Evolutionary conservation across 2,888 invertebrate genomes (phyloP), one percentile per base, ranked within the genome.

Genomic region (Lutraria lutraria): DNA sequence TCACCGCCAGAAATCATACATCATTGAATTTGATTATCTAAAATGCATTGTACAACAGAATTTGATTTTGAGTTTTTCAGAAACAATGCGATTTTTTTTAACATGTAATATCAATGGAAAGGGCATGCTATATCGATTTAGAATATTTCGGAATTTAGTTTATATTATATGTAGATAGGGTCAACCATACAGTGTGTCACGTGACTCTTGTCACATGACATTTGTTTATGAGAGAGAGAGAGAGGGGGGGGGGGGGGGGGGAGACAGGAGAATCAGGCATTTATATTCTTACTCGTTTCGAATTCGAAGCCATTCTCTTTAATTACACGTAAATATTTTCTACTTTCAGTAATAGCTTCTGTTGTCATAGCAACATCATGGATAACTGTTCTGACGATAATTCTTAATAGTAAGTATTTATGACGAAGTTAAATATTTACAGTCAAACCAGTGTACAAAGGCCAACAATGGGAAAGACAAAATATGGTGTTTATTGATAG

Each of bases 281-380:
- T n/a, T n/a, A n/a, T n/a, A n/a, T n/a, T n/a, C n/a, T n/a, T n/a
- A n/a, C 10, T n/a, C 6, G n/a, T 15, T 15, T 63, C 6, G 21
- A 6, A 10, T 16, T 63, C 21, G n/a, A 63, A 15, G 4, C 10
- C 21, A 63, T 63, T 21, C 4, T 63, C 19, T 81, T 34, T 15
- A 52, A 52, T 13, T 68, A 2, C 16, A 29, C 1, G 15, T 25
- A 0, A 53, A 43, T 72, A 0, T 52, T 29, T 16, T 76, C 16
- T n/a, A n/a, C n/a, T 86, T 86, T 82, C 72, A 86, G 86, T 54
- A n/a, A 53, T 86, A 52, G 68, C 82, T 19, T 31, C 82, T 0
- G 16, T 86, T 19, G 72, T 86, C 53, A 86, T 86, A 52, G 72
- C 72, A 21, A 54, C 86, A 54, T 68, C 86, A 10, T 86, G 86